phyloP scores from a whole-genome alignment of 2,888 invertebrate species.

The Ferrisia virgata region DNA sequence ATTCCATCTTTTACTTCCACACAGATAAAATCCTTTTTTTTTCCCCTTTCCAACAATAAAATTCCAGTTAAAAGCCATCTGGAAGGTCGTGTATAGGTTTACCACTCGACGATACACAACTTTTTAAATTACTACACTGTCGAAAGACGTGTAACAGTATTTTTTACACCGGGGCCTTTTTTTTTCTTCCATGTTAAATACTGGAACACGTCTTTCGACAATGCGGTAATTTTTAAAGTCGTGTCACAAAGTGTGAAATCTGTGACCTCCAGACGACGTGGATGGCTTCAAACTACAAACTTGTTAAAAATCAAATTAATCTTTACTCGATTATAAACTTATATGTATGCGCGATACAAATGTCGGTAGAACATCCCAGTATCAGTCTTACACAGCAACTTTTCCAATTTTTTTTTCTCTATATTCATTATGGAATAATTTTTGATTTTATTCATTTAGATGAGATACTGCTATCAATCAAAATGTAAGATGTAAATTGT shows the following conservation, averaged over 20 bases:
- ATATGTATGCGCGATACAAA: background rate
- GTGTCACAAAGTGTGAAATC: background rate
- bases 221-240: background rate
- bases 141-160: conserved; percentile 15
- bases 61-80: conserved; percentile 9
- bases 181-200: background rate
- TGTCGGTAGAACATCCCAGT: too few species aligned
- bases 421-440: too few species aligned
- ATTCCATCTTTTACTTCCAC: too few species aligned
- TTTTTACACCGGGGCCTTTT: background rate
- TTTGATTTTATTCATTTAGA: too few species aligned
- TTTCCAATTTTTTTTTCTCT: too few species aligned
- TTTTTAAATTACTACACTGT: background rate
- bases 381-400: too few species aligned
- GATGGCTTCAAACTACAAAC: background rate
- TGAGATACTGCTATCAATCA: too few species aligned
- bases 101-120: background rate
- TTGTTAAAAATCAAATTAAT: background rate
- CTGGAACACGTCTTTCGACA: background rate
- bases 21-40: background rate
- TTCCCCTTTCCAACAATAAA: background rate
- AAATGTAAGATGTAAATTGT: too few species aligned
- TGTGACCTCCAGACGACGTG: background rate
- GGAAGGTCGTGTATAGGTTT: background rate
- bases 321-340: background rate